Percentiles rank a stretch among this genome's conserved stretches.
Conservation (phyloP, 2,797 vertebrate genomes). For the Otolemur crassicaudatus region DNA sequence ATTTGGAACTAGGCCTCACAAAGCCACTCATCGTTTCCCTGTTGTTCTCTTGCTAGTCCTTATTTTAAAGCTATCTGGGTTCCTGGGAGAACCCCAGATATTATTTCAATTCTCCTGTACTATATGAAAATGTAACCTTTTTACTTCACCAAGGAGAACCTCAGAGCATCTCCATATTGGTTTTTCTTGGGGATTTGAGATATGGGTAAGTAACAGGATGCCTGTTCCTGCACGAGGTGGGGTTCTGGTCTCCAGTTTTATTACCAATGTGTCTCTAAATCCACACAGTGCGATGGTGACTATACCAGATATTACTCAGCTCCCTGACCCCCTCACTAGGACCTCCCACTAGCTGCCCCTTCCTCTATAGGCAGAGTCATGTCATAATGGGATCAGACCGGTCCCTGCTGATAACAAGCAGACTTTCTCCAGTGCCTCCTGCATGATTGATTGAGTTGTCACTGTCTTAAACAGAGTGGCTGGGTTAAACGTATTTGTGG, state of each 20-base stretch:
- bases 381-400: background rate
- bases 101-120: background rate
- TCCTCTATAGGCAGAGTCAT: background rate
- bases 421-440: background rate
- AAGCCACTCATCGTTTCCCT: slow-evolving; percentile 12
- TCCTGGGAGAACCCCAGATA: background rate
- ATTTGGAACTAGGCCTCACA: slow-evolving; percentile 38
- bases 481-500: slow-evolving; percentile 30
- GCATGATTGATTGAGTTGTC: background rate
- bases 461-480: background rate
- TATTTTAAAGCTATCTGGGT: slow-evolving; percentile 16
- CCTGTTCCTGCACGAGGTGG: background rate
- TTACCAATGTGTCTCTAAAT: background rate
- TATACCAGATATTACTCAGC: background rate
- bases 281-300: background rate
- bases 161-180: background rate
- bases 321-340: background rate
- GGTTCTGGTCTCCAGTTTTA: background rate
- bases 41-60: background rate
- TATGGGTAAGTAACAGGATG: background rate
- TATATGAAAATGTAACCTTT: background rate
- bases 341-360: background rate
- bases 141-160: background rate
- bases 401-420: background rate
- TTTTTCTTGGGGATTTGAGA: slow-evolving; percentile 36